Evolutionary conservation across 92 coral and sea anemone species (phyloP).

Genomic region (Porites lobata): DNA sequence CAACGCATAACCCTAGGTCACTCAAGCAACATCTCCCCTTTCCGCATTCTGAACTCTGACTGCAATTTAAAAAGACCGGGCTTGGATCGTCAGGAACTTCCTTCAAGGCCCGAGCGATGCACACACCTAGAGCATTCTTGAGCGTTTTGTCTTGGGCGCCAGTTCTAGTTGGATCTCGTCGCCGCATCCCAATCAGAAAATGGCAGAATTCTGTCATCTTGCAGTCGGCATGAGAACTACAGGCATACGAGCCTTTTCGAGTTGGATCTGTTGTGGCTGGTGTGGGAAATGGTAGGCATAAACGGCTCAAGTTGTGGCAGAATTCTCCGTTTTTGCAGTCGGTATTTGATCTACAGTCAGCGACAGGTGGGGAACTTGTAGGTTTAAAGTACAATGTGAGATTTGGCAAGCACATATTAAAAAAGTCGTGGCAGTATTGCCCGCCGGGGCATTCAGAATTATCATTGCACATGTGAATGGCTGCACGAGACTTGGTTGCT

Average conservation of each 20-base stretch:
- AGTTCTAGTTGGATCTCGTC: constrained; percentile 10
- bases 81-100: constrained; percentile 41
- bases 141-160: constrained; percentile 7
- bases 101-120: constrained; percentile 41
- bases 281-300: constrained; percentile 50
- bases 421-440: constrained; percentile 68
- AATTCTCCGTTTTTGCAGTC: constrained; percentile 61
- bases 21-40: constrained; percentile 75
- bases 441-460: constrained; percentile 50
- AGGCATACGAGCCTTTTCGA: constrained; percentile 23
- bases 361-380: constrained; percentile 26
- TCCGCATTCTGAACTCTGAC: constrained; percentile 73
- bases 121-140: constrained; percentile 33
- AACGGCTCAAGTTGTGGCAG: constrained; percentile 61
- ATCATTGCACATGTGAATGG: constrained; percentile 34
- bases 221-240: constrained; percentile 74
- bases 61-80: constrained; percentile 53
- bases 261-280: constrained; percentile 16
- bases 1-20: constrained; percentile 74
- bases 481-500: constrained; percentile 1
- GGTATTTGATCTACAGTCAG: constrained; percentile 35
- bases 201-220: constrained; percentile 68
- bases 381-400: constrained; percentile 17
- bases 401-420: constrained; percentile 63
- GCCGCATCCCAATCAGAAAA: constrained; percentile 47